Conservation (phyloP, 2,113 vertebrate genomes). For the Oriolus oriolus region DNA sequence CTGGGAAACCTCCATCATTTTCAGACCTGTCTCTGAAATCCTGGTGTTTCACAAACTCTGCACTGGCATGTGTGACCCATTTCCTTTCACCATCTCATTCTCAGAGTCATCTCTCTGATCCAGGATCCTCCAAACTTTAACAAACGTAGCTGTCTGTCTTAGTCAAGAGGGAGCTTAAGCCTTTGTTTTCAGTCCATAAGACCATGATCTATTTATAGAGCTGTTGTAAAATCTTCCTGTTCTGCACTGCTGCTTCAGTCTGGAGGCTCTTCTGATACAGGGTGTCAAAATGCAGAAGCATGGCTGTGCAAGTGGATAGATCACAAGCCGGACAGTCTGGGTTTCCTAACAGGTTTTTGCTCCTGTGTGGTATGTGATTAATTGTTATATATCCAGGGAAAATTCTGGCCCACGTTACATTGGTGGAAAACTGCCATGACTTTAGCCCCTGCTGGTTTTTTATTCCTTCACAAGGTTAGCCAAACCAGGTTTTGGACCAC, state of each 20-base stretch:
- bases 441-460: not conserved
- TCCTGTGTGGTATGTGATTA: not conserved
- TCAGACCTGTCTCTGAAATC: not conserved
- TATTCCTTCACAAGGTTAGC: not conserved
- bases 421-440: not conserved
- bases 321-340: not conserved
- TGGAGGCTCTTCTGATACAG: not conserved
- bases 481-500: not conserved
- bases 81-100: not conserved
- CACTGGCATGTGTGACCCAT: fast-evolving
- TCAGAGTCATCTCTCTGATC: not conserved
- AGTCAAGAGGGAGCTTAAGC: not conserved
- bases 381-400: not conserved
- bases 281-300: not conserved
- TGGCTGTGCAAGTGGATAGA: not conserved
- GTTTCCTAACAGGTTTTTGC: not conserved
- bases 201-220: not conserved
- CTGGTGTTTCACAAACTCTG: not conserved
- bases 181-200: not conserved
- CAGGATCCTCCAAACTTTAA: not conserved
- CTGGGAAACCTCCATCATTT: not conserved
- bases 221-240: not conserved
- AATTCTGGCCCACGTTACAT: not conserved
- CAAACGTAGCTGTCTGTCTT: not conserved
- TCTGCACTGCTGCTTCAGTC: not conserved